These are phyloP conservation scores for Plectropomus leopardus DNA, from an alignment of 2,113 vertebrate genomes.

Conservation along the genomic window DNA sequence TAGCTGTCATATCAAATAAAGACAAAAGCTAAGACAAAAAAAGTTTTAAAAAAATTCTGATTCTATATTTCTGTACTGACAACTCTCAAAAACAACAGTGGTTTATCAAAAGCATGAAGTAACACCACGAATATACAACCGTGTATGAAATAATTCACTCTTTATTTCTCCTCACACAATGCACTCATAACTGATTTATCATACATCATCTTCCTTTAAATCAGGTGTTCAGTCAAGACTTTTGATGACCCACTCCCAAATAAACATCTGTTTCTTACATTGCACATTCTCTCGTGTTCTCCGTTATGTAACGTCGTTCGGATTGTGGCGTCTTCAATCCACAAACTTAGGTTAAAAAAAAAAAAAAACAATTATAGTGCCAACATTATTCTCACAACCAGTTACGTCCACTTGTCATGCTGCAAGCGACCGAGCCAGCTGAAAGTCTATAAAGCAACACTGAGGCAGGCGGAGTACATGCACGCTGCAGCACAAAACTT, in stretches of 20 bases:
- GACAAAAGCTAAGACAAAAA: no score
- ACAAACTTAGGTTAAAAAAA: constrained; percentile 3
- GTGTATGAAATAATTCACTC: constrained; percentile 39
- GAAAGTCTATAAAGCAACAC: constrained; percentile 34
- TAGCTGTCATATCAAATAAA: no score
- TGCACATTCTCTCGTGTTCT: constrained; percentile 58
- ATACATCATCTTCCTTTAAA: constrained; percentile 34
- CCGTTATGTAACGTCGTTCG: background rate
- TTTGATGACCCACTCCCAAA: constrained; percentile 39
- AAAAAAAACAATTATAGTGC: background rate
- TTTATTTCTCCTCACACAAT: constrained; percentile 61
- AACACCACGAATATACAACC: background rate
- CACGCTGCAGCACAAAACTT: background rate
- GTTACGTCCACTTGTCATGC: constrained; percentile 22
- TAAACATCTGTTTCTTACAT: constrained; percentile 43
- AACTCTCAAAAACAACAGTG: no score
- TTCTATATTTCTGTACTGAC: no score
- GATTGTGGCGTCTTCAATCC: background rate
- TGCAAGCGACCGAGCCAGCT: constrained; percentile 7
- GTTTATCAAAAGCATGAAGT: background rate
- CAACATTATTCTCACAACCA: background rate
- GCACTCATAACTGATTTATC: constrained; percentile 35
- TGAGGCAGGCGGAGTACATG: constrained; percentile 26
- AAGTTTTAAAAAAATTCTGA: no score
- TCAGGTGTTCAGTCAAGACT: constrained; percentile 11